Evolutionary conservation across 2,113 vertebrate species (phyloP).

Genomic region (Tachysurus fulvidraco): DNA sequence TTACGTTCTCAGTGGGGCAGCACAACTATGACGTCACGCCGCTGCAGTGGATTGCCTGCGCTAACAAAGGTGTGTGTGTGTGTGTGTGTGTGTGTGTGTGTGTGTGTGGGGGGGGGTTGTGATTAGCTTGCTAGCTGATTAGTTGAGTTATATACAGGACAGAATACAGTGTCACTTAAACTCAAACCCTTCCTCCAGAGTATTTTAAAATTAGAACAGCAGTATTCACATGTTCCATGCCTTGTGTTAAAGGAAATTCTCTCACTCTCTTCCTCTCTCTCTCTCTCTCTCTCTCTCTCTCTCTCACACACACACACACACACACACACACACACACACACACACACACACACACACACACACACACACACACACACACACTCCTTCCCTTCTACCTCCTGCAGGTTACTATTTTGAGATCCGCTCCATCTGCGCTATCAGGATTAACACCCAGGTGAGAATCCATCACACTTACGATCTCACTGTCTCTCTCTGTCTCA

Average conservation of each 20-base stretch:
- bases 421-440: constrained; percentile 81
- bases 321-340: constrained; percentile 38
- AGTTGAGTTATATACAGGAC: not conserved
- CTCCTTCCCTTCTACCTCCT: constrained; percentile 33
- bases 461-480: constrained; percentile 52
- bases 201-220: not conserved
- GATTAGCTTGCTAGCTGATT: not conserved
- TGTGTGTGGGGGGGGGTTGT: no score
- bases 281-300: constrained; percentile 35
- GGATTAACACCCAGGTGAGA: constrained; percentile 81
- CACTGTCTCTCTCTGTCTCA: constrained; percentile 2
- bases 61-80: constrained; percentile 88
- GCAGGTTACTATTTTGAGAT: constrained; percentile 83
- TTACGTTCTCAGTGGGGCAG: constrained; percentile 97
- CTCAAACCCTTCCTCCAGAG: not conserved
- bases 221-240: constrained; percentile 4
- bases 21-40: constrained; percentile 98
- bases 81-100: constrained; percentile 4
- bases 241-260: constrained; percentile 9
- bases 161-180: not conserved
- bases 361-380: constrained; percentile 40
- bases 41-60: constrained; percentile 97
- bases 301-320: constrained; percentile 40
- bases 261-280: constrained; percentile 17
- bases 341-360: constrained; percentile 42